Base-by-base conservation (phyloP, 1,140 invertebrate species). In the Lepidostoma basale region DNA sequence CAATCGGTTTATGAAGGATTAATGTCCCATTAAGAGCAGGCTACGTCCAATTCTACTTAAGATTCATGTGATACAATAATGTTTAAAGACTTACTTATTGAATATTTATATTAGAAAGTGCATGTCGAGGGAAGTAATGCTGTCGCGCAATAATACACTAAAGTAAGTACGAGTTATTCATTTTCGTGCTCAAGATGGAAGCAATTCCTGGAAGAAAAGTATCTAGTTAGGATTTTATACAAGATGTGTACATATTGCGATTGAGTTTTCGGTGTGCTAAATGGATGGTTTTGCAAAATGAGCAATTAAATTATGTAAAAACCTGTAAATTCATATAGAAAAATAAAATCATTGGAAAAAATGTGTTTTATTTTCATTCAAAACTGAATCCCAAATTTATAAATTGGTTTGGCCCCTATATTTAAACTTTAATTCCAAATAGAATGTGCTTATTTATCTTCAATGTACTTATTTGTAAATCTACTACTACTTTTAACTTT, bases 131-230 rank as follows among this genome's bases (percentile, higher is more conserved):
- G 36, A 45, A 25, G 18, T 22, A 62, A 62, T 44, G 39, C 59
- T 45, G 59, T 62, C 59, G 39, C 59, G 59, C 59, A 62, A 62
- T 62, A 62, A 16, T n/a, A 45, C 18, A 44, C 10, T 36, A 36
- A 23, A 3, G 18, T 49, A 12, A 8, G 18, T 49, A 22, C n/a
- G n/a, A n/a, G n/a, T n/a, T n/a, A n/a, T n/a, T n/a, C 23, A 49
- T 49, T 10, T 20, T 49, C 25, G n/a, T 49, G 45, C 45, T 49
- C 45, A 49, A 49, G 5, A 0, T n/a, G 22, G 23, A 49, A 23
- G 45, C n/a, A 23, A 23, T 36, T 36, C 33, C 33, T 36, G 33
- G 33, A 36, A 49, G 12, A 3, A n/a, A 12, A 23, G 45, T 47
- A 49, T 22, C 25, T 23, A 23, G 44, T 9, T 6, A 49, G 22